Base-by-base conservation (phyloP, 2,113 vertebrate species). In the Ailuropoda melanoleuca region DNA sequence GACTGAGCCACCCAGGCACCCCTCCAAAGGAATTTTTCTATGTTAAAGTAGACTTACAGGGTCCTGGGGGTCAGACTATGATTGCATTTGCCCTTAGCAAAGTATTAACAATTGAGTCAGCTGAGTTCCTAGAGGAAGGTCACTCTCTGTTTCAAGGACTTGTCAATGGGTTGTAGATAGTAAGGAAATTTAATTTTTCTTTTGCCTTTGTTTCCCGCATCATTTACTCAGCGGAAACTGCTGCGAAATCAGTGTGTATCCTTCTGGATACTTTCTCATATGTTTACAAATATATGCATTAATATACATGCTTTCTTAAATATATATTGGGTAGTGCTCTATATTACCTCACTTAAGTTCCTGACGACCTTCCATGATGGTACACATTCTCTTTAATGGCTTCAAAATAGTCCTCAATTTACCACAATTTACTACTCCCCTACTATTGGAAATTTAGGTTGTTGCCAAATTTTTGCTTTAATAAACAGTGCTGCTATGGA, bases 321-420 rank as follows among this genome's bases (percentile, higher is more conserved):
- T 48, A 12, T 56, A 2, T 46, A 29, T 37, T 46, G 92, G 48
- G 4, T 37, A 15, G 24, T 62, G 6, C 26, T 92, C 53, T 18
- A 17, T 74, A 31, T 93, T 68, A 53, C 62, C 50, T 68, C 48
- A 37, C 55, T 75, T 86, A 91, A 82, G 62, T 56, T 29, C 6
- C 21, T 8, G 26, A 88, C 7, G n/a, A 55, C 62, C 46, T 74
- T 60, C 43, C 26, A n/a, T 55, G 43, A 68, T 14, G 58, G 24
- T 58, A 68, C 64, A 34, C 3, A 29, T 62, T 80, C 43, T 75
- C 31, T 86, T 92, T 53, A 58, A 78, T 64, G 26, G 8, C 21
- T 82, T 95, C 34, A 87, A 82, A 90, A 70, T 23, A 53, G 34
- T 60, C 18, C 17, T 96, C 74, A n/a, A 26, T 78, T 97, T 78